Evolutionary conservation across 2,113 vertebrate species (phyloP), one percentile per base, ranked within the genome.

Genomic region (Scortum barcoo): DNA sequence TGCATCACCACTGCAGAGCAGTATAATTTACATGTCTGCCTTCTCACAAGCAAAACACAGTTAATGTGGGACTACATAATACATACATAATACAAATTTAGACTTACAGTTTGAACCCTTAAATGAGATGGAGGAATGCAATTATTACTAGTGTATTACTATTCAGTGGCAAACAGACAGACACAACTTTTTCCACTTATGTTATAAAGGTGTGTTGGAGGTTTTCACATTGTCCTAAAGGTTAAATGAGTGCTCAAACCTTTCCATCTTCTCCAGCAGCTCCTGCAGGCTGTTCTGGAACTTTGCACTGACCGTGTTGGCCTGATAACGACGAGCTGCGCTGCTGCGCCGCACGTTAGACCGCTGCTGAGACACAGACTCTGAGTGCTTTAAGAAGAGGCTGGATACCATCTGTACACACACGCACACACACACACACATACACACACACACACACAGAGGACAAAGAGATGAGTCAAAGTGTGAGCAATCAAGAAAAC

Each of bases 251-350:
- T 2, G 30, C 12, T 61, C 40, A 77, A 60, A 99, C 98, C 97
- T 97, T 92, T 97, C 96, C 95, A 99, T 98, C 92, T 96, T 99
- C 76, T 99, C 97, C 92, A 98, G 95, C 50, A 99, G 95, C 67
- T 99, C 97, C 94, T 97, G 92, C 72, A 99, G 97, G 0, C 98
- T 99, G 91, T 96, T 96, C 91, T 99, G 98, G 91, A 99, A 99
- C 91, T 96, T 98, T 14, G 97, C 96, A 0, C 98, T 97, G 89
- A 98, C 97, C 0, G 98, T 99, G 71, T 97, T 97, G 3, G 98
- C 95, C 70, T 99, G 97, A 83, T 96, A 95, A 58, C 97, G 96
- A 1, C 97, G 94, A 6, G 94, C 91, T 0, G 95, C 92, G 94
- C 96, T 97, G 95, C 94, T 97, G 88, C 95, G 97, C 68, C 95